Conservation (phyloP, 2,797 vertebrate genomes). For the Ceryle rudis region DNA sequence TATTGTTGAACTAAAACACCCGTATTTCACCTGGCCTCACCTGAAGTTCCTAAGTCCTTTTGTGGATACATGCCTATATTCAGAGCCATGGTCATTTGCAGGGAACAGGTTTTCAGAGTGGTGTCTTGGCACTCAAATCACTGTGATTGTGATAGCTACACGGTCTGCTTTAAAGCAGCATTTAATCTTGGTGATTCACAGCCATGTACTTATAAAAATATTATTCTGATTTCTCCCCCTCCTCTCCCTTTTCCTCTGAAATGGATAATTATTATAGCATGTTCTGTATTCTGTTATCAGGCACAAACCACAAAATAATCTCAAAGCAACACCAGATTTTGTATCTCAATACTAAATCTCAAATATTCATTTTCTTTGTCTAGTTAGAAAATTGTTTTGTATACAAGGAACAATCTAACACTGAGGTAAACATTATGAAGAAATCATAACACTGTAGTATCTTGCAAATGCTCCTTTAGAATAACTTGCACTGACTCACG, state of each 20-base stretch:
- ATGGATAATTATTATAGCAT: neutral
- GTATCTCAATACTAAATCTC: neutral
- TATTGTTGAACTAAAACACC: neutral
- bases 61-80: neutral
- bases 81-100: neutral
- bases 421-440: constrained; percentile 24
- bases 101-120: neutral
- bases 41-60: neutral
- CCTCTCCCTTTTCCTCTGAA: neutral
- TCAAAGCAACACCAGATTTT: neutral
- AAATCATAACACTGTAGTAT: constrained; percentile 11
- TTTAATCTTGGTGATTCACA: neutral
- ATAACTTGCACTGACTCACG: neutral
- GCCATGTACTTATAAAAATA: neutral
- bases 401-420: constrained; percentile 15
- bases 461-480: constrained; percentile 11
- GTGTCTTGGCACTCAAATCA: neutral
- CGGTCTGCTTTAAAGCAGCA: neutral
- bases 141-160: neutral
- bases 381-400: neutral
- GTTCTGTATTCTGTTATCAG: neutral
- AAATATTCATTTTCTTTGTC: neutral
- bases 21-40: neutral
- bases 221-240: neutral
- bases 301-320: neutral